phyloP scores from a whole-genome alignment of 2,888 invertebrate genomes.

The Rhamnusium bicolor region DNA sequence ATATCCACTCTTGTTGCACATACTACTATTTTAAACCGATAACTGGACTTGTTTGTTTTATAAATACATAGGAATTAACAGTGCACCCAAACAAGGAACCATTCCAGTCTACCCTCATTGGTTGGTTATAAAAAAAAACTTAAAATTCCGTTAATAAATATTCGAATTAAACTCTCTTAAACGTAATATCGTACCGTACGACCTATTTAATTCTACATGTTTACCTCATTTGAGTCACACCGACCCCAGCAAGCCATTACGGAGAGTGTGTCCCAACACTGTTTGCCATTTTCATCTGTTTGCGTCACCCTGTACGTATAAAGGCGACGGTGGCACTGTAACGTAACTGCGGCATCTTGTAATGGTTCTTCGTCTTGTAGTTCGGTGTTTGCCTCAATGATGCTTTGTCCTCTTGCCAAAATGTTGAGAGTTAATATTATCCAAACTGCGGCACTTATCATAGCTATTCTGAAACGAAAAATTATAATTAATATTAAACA shows the following conservation, averaged over 20 bases:
- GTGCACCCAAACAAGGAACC: too few relatives aligned
- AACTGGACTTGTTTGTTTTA: too few relatives aligned
- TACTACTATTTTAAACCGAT: too few relatives aligned
- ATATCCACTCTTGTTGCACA: too few relatives aligned
- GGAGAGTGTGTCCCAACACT: constrained; percentile 84
- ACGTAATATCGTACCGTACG: too few relatives aligned
- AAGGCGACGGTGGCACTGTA: constrained; percentile 79
- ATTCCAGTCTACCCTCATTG: too few relatives aligned
- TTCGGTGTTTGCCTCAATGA: constrained; percentile 57
- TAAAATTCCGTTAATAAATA: too few relatives aligned
- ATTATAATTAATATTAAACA: not conserved
- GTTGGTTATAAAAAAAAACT: too few relatives aligned
- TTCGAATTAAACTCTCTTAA: too few relatives aligned
- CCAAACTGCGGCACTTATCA: constrained; percentile 37
- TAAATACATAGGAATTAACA: too few relatives aligned
- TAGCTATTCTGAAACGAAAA: constrained; percentile 1
- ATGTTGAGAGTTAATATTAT: constrained; percentile 31
- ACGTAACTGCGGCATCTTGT: constrained; percentile 70
- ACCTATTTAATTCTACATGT: too few relatives aligned
- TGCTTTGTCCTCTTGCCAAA: constrained; percentile 30
- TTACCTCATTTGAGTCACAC: constrained; percentile 88
- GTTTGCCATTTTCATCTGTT: constrained; percentile 76
- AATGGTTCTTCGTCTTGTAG: constrained; percentile 59
- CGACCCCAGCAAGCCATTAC: constrained; percentile 87
- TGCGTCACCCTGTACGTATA: constrained; percentile 81